phyloP scores from a whole-genome alignment of 2,113 vertebrate species.

The Poecile atricapillus region DNA sequence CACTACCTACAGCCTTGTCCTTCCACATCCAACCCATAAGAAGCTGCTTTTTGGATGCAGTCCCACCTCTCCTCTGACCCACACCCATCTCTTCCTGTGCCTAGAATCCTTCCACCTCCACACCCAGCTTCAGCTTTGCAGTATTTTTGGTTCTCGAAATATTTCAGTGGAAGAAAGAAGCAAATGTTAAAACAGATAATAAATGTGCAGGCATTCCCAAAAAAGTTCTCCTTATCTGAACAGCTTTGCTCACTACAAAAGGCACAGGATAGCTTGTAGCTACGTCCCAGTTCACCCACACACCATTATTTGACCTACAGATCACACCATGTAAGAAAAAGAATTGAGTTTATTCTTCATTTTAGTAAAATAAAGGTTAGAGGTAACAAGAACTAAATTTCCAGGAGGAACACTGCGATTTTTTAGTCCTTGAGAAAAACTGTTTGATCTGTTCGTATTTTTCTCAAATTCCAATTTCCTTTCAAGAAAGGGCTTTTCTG shows the following conservation, averaged over 20 bases:
- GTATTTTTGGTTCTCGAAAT: background rate
- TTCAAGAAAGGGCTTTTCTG: background rate
- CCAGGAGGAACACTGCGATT: fast-evolving
- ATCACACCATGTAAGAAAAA: background rate
- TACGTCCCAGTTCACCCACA: background rate
- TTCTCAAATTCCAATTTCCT: background rate
- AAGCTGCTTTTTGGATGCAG: background rate
- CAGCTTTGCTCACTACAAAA: background rate
- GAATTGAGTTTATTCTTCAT: background rate
- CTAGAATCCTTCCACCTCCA: background rate
- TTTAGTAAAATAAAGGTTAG: background rate
- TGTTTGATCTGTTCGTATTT: background rate
- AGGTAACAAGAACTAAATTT: background rate
- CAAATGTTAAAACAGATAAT: background rate
- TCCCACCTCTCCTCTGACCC: background rate
- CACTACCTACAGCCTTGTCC: background rate
- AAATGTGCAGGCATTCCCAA: background rate
- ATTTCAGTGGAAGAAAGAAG: background rate
- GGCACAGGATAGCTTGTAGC: background rate
- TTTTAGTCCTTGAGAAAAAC: background rate
- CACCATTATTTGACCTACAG: background rate
- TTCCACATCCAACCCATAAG: background rate
- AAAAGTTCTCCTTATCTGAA: background rate
- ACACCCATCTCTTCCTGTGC: background rate
- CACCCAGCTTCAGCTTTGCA: background rate